Evolutionary conservation across 2,888 invertebrate species (phyloP), one percentile per base, ranked within the genome.

Genomic region (Stenodera caucasica): DNA sequence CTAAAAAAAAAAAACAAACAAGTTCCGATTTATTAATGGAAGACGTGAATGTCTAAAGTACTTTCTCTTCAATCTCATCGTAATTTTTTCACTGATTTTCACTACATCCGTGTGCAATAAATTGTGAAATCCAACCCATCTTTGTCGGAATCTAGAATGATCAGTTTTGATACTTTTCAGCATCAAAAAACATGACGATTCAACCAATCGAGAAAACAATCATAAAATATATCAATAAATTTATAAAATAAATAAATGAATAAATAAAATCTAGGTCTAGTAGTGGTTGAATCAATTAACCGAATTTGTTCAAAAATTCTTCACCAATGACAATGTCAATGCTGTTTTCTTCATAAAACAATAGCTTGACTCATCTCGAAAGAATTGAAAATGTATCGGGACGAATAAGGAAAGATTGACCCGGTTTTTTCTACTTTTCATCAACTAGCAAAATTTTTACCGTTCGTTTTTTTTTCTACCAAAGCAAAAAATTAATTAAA

Each of bases 1-100:
- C 8, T 15, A 8, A 11, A 45, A 1, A 45, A 18, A 1, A 45
- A 45, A 15, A 40, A 4, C 29, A 4, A 45, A 8, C 15, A 37
- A 37, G 5, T 35, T 11, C 14, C 14, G 35, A 54, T 53, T 60
- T 30, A 49, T 56, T 56, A 56, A 56, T 56, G 60, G 55, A 56
- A 61, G 54, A 53, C 55, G 49, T 54, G 45, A 57, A 54, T 53
- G 11, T 15, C 30, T 52, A 40, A 32, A 56, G 50, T 53, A 60
- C 60, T 60, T 57, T 60, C 60, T 56, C 49, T 21, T 29, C 23
- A 21, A 14, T 5, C 37, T 14, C n/a, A 33, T n/a, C 5, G 4
- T 37, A 35, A 35, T 14, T 15, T 21, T 40, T 18, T 40, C 9
- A 9, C 40, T 18, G 18, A 40, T 18, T 40, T 40, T 11, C 40